Evolutionary conservation across 2,888 invertebrate genomes (phyloP).

Genomic region (Apamea crenata): DNA sequence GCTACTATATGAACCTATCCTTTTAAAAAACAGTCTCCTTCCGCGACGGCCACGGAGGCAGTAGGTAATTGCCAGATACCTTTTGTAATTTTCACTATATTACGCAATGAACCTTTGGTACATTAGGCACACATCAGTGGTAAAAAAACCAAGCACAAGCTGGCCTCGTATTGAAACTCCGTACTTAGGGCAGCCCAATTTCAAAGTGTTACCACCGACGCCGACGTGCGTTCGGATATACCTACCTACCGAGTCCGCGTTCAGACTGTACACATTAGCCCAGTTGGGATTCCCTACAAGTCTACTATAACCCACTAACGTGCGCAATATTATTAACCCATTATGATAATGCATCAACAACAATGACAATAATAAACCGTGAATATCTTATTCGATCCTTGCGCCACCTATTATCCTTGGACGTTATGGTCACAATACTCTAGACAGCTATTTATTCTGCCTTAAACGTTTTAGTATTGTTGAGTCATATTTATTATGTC

Average conservation of each 20-base stretch:
- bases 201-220: neutral
- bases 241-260: neutral
- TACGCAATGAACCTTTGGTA: neutral
- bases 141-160: neutral
- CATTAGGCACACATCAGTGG: neutral
- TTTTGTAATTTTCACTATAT: neutral
- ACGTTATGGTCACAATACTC: constrained; percentile 56
- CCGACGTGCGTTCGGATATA: neutral
- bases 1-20: neutral
- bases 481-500: constrained; percentile 54
- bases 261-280: constrained; percentile 1
- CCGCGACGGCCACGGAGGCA: neutral
- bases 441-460: constrained; percentile 50
- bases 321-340: constrained; percentile 36
- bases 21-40: neutral
- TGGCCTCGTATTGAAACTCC: neutral
- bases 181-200: neutral
- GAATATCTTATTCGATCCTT: constrained; percentile 62
- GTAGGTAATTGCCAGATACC: neutral
- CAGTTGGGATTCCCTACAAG: constrained; percentile 29
- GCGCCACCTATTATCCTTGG: constrained; percentile 66
- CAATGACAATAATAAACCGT: constrained; percentile 64
- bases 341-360: constrained; percentile 53
- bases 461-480: constrained; percentile 50
- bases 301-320: constrained; percentile 5